Base-by-base conservation (phyloP, 2,113 vertebrate genomes). In the Rhinoderma darwinii region DNA sequence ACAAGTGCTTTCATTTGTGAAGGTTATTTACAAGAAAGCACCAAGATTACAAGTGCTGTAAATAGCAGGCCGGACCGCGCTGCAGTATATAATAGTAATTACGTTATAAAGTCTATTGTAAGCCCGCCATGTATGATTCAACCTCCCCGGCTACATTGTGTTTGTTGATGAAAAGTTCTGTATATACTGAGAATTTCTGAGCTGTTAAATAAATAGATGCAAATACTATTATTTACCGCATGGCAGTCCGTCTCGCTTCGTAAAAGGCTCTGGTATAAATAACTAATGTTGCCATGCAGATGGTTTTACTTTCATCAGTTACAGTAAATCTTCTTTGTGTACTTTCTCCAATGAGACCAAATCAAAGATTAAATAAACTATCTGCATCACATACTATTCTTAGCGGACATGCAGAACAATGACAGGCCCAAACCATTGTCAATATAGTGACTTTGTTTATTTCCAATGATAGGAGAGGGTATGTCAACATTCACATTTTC, bases 341-440 rank as follows among this genome's bases (percentile, higher is more conserved):
- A 80, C 37, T 81, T 81, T 81, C 54, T 41, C 12, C 37, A 59
- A 22, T 59, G 77, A 61, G 51, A 56, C 76, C 51, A 80, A 80
- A 80, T 51, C 77, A 59, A 41, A 56, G 77, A 59, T 81, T 81
- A 81, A 81, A 81, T 81, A 81, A 81, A 61, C 76, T 18, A 18
- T 78, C 76, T 20, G 47, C 47, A 35, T 51, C n/a, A 37, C 30
- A 37, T 54, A 47, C 54, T 78, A 50, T 37, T 22, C 47, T 32
- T 41, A 35, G 18, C 47, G 76, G 50, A 78, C 17, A 37, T 50
- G n/a, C 47, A 54, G 27, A 78, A 78, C 78, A 61, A 61, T 61
- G 78, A 77, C n/a, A 4, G 12, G 44, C 12, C 27, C 3, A 17
- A 20, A 41, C 22, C 25, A 41, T 18, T 43, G 35, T 35, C 47